Conservation (phyloP, 1,140 invertebrate species). For the Drosophila virilis region DNA sequence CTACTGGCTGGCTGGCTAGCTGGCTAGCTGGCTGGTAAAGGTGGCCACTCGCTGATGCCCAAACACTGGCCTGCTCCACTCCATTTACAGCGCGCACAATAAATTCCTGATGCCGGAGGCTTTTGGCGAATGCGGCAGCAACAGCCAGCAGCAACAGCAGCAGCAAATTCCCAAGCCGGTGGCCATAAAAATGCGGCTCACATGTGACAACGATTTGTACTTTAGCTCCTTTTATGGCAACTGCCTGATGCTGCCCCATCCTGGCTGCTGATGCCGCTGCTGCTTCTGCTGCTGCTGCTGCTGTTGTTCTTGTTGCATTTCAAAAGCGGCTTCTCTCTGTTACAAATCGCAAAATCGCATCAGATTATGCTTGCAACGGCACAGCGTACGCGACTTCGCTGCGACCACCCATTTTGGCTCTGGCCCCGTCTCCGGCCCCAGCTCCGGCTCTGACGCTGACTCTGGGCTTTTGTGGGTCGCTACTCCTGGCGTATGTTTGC, state of each 20-base stretch:
- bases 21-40: neutral
- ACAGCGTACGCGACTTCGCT: conserved; percentile 42
- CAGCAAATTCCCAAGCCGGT: conserved; percentile 76
- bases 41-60: conserved; percentile 39
- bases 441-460: neutral
- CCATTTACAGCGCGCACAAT: conserved; percentile 75
- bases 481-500: neutral
- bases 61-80: conserved; percentile 60
- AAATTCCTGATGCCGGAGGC: conserved; percentile 65
- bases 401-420: conserved; percentile 47
- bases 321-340: conserved; percentile 46
- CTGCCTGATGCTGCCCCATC: conserved; percentile 13
- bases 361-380: conserved; percentile 55
- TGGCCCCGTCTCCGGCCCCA: conserved; percentile 11
- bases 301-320: conserved; percentile 11
- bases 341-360: conserved; percentile 77
- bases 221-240: conserved; percentile 82
- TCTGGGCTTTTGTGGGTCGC: too few relatives aligned
- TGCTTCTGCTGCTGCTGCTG: neutral
- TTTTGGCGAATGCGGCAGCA: conserved; percentile 54
- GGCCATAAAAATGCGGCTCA: conserved; percentile 84
- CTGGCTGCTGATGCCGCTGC: conserved; percentile 26
- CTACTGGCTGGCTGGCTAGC: neutral
- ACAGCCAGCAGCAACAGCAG: conserved; percentile 20
- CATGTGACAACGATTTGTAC: conserved; percentile 84